Conservation (phyloP, 53 echinoderm and acorn worm species). For the Astropecten irregularis region DNA sequence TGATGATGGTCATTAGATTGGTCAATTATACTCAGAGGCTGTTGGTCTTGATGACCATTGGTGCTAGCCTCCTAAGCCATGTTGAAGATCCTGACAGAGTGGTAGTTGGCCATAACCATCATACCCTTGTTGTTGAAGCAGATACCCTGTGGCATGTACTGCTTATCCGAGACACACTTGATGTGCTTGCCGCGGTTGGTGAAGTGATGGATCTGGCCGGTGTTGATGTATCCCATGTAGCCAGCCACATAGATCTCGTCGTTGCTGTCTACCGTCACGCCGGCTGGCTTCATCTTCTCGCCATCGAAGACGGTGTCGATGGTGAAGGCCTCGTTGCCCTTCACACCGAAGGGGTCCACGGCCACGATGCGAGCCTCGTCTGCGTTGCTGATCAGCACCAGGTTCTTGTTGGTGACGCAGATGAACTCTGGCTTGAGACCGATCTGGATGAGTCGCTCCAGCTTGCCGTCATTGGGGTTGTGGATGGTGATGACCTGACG, state of each 20-base stretch:
- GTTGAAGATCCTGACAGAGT: conserved; percentile 36
- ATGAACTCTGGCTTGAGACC: conserved; percentile 48
- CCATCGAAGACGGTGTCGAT: conserved; percentile 40
- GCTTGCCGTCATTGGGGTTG: conserved; percentile 31
- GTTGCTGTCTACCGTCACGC: conserved; percentile 5
- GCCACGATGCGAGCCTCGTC: conserved; percentile 27
- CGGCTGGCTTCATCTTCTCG: conserved; percentile 49
- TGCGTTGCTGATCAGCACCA: conserved; percentile 30
- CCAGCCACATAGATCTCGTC: conserved; percentile 42
- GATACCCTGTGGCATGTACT: conserved; percentile 54
- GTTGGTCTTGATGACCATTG: too few species aligned
- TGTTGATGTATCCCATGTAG: conserved; percentile 55
- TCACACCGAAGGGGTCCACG: conserved; percentile 39
- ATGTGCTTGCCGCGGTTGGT: conserved; percentile 48
- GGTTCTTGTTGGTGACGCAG: conserved; percentile 34
- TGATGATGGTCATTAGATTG: too few species aligned
- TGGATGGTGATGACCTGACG: conserved; percentile 48
- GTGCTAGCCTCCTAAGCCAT: conserved; percentile 40
- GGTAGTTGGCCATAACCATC: conserved; percentile 49
- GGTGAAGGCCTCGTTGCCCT: conserved; percentile 47
- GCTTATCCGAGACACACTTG: conserved; percentile 38
- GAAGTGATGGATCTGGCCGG: conserved; percentile 53
- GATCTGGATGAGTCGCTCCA: conserved; percentile 25
- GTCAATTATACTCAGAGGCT: too few species aligned
- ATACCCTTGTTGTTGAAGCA: conserved; percentile 43